Base-by-base conservation (phyloP, 53 echinoderm and acorn worm genomes). In the Pentamera pediparva region DNA sequence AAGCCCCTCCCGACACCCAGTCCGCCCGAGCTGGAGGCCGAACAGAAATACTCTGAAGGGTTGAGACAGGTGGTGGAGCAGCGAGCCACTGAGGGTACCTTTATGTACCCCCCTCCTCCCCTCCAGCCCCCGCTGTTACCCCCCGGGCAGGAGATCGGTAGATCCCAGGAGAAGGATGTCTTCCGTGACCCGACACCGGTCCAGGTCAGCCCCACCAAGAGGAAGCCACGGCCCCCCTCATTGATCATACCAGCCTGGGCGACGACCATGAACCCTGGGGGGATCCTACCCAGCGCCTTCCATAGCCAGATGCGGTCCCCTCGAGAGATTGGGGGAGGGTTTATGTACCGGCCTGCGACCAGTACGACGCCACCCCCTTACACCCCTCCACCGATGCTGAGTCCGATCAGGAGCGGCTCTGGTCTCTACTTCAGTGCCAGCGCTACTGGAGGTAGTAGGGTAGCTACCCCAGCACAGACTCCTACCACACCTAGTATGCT, bases 281-380 rank as follows among this genome's bases (percentile, higher is more conserved):
- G 87, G 17, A 87, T 87, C 33, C 55, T 87, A 22, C 94, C 94
- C 10, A 83, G 83, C 50, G 75, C 80, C 33, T 98, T 83, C 65
- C 91, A 88, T 18, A 92, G 91, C 22, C 98, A 98, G 86, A 98
- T 98, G 98, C 82, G 98, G 43, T 98, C 98, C 28, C 98, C 98
- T 2, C 62, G 98, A 55, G 98, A 98, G 77, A 80, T 91, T 10
- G 90, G 90, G 13, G 85, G 75, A 25, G 33, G 35, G 21, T 52
- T 72, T 35, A 49, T 87, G 41, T 87, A 85, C 53, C 59, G 71
- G n/a, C n/a, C n/a, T n/a, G 79, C 62, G 43, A 89, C 43, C 75
- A 86, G 90, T 43, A 92, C 86, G 50, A 98, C 98, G 12, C 98
- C 98, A 56, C 98, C 98, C 2, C 98, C 98, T 12, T 98, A 98